Percentiles rank a stretch among this genome's conserved stretches.
Evolutionary conservation across 2,113 vertebrate species (phyloP).

Genomic region (Pseudorasbora parva): DNA sequence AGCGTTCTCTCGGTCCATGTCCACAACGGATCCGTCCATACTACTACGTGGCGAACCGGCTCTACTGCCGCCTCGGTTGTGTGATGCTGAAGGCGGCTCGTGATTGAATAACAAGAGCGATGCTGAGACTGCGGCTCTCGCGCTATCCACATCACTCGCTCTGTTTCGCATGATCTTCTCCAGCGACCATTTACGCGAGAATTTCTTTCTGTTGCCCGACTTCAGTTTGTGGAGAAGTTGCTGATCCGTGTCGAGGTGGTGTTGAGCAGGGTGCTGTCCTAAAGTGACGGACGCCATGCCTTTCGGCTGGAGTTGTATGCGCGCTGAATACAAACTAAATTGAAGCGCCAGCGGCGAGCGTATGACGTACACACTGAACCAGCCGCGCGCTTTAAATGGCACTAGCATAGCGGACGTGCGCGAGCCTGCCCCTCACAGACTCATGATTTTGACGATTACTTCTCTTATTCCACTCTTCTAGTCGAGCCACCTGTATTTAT

Average conservation of each 20-base stretch:
- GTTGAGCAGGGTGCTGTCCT: constrained; percentile 74
- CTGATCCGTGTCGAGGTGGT: constrained; percentile 74
- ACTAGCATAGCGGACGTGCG: constrained; percentile 36
- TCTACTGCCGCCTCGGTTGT: neutral
- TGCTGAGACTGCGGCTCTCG: constrained; percentile 35
- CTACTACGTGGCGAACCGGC: constrained; percentile 33
- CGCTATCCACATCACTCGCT: constrained; percentile 35
- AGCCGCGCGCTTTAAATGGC: constrained; percentile 65
- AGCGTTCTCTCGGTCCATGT: constrained; percentile 31
- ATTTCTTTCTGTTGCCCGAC: constrained; percentile 64
- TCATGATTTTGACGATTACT: neutral
- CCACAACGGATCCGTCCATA: neutral
- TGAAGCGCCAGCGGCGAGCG: constrained; percentile 53
- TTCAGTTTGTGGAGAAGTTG: constrained; percentile 67
- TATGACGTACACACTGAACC: constrained; percentile 62
- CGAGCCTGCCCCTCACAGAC: constrained; percentile 58
- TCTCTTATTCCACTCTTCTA: neutral
- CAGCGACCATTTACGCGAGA: constrained; percentile 49
- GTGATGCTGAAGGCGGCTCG: constrained; percentile 36
- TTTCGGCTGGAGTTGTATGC: constrained; percentile 45
- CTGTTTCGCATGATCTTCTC: constrained; percentile 56
- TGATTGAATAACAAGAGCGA: constrained; percentile 30
- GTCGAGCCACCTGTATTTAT: no score
- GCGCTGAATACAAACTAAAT: constrained; percentile 68
- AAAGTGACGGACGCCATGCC: constrained; percentile 82